phyloP scores from a whole-genome alignment of 2,797 vertebrate species.

The Lophius americanus region DNA sequence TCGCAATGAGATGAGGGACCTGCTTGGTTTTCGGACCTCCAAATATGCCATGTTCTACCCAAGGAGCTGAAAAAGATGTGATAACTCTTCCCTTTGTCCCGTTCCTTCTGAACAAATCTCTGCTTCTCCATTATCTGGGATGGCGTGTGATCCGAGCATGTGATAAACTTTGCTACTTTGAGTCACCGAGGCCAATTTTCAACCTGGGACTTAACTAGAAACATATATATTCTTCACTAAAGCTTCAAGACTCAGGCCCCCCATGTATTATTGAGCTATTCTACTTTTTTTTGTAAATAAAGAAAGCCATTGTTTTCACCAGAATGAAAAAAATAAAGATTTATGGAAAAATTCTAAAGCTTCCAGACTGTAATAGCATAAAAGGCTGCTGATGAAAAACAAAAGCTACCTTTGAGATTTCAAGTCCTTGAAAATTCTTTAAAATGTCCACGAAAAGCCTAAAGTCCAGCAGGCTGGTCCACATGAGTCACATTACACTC shows the following conservation, averaged over 20 bases:
- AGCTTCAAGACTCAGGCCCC: constrained; percentile 67
- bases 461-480: constrained; percentile 13
- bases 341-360: constrained; percentile 49
- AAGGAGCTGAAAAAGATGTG: constrained; percentile 84
- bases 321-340: constrained; percentile 74
- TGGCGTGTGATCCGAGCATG: constrained; percentile 71
- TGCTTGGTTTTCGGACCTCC: constrained; percentile 97
- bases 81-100: constrained; percentile 4
- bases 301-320: constrained; percentile 76
- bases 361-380: constrained; percentile 19
- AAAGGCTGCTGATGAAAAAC: constrained; percentile 1
- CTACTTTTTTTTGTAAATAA: constrained; percentile 78
- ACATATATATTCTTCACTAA: constrained; percentile 70
- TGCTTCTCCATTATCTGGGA: constrained; percentile 59
- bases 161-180: constrained; percentile 64
- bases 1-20: constrained; percentile 97
- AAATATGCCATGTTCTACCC: constrained; percentile 99
- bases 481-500: constrained; percentile 46
- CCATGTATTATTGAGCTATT: constrained; percentile 69
- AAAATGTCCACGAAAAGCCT: constrained; percentile 21
- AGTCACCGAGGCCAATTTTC: constrained; percentile 54
- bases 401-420: constrained; percentile 28
- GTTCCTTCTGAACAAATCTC: constrained; percentile 34
- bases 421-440: constrained; percentile 15
- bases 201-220: constrained; percentile 70